phyloP scores from a whole-genome alignment of 2,888 invertebrate genomes.

The Drosophila testacea region DNA sequence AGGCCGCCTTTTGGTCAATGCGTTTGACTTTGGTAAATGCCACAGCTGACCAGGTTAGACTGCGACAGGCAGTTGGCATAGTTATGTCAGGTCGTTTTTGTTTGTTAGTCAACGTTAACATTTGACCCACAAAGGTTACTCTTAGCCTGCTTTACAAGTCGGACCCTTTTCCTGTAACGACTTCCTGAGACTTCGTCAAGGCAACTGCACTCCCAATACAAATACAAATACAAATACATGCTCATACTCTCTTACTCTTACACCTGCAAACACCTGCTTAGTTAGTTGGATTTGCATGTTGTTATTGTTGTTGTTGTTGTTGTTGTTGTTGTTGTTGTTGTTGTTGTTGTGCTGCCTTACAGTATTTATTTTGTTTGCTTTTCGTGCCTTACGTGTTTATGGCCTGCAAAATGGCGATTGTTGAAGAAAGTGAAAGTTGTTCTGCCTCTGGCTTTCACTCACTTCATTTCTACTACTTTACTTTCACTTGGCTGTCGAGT shows the following conservation, averaged over 20 bases:
- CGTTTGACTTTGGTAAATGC: constrained; percentile 67
- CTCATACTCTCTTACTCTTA: not conserved
- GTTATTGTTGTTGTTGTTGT: constrained; percentile 17
- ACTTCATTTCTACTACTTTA: constrained; percentile 20
- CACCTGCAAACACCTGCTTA: constrained; percentile 18
- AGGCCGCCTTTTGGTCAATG: constrained; percentile 46
- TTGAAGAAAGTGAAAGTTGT: constrained; percentile 67
- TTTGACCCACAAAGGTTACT: constrained; percentile 77
- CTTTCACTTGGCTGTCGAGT: constrained; percentile 29
- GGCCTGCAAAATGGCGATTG: constrained; percentile 65
- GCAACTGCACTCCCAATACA: constrained; percentile 25
- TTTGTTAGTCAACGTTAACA: constrained; percentile 25
- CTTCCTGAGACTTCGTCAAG: constrained; percentile 62
- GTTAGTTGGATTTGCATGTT: constrained; percentile 40
- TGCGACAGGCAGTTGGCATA: constrained; percentile 53
- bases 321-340: constrained; percentile 7
- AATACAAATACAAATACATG: constrained; percentile 20
- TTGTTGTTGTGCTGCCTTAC: constrained; percentile 6
- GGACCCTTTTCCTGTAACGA: constrained; percentile 60
- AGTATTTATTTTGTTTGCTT: constrained; percentile 60
- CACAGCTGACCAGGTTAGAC: constrained; percentile 20
- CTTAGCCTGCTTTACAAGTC: constrained; percentile 33
- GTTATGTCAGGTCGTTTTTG: constrained; percentile 44
- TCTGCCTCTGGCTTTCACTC: constrained; percentile 36
- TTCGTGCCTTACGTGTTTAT: constrained; percentile 78